These are phyloP conservation scores for Scaptomyza tumidula DNA, from an alignment of 2,888 invertebrate genomes.

Conservation along the genomic window DNA sequence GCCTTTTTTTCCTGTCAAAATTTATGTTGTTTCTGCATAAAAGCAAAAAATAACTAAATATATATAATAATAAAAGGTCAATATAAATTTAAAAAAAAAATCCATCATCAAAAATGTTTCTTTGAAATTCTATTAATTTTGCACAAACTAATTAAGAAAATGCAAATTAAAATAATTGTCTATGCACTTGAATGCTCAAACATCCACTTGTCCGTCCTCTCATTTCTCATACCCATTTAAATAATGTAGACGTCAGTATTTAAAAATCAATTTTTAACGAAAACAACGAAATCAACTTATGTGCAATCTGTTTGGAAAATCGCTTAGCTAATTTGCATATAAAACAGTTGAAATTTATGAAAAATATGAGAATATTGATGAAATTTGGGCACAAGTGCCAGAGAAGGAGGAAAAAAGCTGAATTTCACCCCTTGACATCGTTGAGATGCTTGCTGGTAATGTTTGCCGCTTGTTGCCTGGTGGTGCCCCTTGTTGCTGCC, in stretches of 20 bases:
- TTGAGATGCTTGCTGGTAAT: slow-evolving; percentile 2
- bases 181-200: slow-evolving; percentile 51
- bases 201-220: neutral
- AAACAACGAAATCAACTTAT: slow-evolving; percentile 54
- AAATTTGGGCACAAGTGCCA: slow-evolving; percentile 68
- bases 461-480: slow-evolving; percentile 10
- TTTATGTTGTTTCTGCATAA: no score
- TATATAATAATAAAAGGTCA: no score
- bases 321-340: slow-evolving; percentile 83
- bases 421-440: slow-evolving; percentile 53
- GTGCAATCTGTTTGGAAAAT: slow-evolving; percentile 66
- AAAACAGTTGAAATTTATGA: slow-evolving; percentile 82
- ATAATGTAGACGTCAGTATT: slow-evolving; percentile 68
- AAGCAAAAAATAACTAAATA: no score
- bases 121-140: slow-evolving; percentile 11
- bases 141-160: slow-evolving; percentile 59
- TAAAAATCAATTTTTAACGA: slow-evolving; percentile 67
- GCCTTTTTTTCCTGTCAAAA: no score
- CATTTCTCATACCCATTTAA: slow-evolving; percentile 58
- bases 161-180: slow-evolving; percentile 59
- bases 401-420: slow-evolving; percentile 3
- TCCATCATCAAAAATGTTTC: neutral
- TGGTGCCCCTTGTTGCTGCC: slow-evolving; percentile 13
- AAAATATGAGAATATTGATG: slow-evolving; percentile 78
- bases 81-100: neutral